Conservation (phyloP, 2,797 vertebrate genomes). For the Eremophila alpestris region DNA sequence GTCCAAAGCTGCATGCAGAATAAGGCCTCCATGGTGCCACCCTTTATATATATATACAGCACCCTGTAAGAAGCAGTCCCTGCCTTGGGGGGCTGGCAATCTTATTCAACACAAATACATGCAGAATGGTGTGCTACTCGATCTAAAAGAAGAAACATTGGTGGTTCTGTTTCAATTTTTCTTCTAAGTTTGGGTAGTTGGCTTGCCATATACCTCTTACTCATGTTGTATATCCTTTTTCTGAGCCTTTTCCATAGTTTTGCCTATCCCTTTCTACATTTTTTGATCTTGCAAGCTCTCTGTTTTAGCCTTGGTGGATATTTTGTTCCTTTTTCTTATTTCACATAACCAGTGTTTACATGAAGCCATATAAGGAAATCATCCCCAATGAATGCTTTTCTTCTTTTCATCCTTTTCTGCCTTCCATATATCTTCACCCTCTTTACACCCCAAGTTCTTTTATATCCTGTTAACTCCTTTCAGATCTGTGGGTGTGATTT, state of each 20-base stretch:
- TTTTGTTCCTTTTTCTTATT: background rate
- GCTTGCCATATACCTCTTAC: background rate
- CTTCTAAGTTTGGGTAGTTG: background rate
- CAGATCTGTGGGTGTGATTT: background rate
- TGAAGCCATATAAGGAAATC: background rate
- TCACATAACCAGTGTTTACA: background rate
- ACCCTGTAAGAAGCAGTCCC: background rate
- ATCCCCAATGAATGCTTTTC: background rate
- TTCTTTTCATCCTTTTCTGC: background rate
- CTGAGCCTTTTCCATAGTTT: background rate
- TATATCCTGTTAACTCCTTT: background rate
- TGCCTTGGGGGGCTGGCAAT: background rate
- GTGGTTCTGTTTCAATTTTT: background rate
- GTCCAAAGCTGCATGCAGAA: background rate
- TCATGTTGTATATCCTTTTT: background rate
- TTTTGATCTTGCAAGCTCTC: background rate
- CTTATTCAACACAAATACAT: background rate
- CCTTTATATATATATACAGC: background rate
- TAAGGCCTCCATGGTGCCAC: background rate
- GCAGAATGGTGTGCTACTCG: background rate
- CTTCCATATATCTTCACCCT: background rate
- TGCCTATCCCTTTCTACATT: background rate
- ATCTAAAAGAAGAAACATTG: background rate
- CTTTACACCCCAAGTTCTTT: background rate
- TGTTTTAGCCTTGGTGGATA: too few relatives aligned